Evolutionary conservation across 1,140 invertebrate species (phyloP), one percentile per base, ranked within the genome.

Genomic region (Megathymus violae): DNA sequence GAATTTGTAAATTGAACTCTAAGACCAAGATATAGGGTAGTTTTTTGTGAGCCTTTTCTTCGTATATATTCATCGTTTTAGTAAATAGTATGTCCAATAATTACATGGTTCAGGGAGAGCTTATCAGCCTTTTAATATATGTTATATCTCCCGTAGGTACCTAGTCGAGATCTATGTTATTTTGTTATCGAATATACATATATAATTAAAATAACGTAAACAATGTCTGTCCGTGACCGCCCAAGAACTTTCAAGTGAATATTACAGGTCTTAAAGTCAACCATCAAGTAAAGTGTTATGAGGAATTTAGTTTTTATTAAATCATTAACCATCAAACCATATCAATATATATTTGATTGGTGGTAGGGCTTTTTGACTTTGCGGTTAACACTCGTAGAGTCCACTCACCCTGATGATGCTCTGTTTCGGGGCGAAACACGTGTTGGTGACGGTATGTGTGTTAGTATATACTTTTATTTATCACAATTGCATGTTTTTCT

Each of bases 41-140:
- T 60, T 44, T 67, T 61, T 77, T 56, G 44, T 47, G 36, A 68
- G 52, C 66, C 15, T 9, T 9, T 10, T 58, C 22, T 7, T 9
- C 22, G 44, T 59, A 62, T 69, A 66, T 50, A 60, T 71, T 69
- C 74, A 74, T 72, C 51, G 74, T 77, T 76, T 86, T 74, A 73
- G 82, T 78, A 80, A 88, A 86, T 78, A 82, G 78, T n/a, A n/a
- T 80, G 77, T 80, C 74, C 79, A 78, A 86, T 90, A 90, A 90
- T 88, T 86, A 90, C 78, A 88, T 73, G 78, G 77, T 85, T 80
- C 74, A 77, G 76, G 79, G 72, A 77, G 77, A 85, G 85, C 85
- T 88, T 88, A 88, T 90, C 84, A 88, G 78, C 85, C 84, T 86
- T 70, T 80, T 78, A 78, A 80, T 82, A 72, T 76, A 78, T 78